Conservation (phyloP, 2,797 vertebrate species). For the Lacerta bilineata region DNA sequence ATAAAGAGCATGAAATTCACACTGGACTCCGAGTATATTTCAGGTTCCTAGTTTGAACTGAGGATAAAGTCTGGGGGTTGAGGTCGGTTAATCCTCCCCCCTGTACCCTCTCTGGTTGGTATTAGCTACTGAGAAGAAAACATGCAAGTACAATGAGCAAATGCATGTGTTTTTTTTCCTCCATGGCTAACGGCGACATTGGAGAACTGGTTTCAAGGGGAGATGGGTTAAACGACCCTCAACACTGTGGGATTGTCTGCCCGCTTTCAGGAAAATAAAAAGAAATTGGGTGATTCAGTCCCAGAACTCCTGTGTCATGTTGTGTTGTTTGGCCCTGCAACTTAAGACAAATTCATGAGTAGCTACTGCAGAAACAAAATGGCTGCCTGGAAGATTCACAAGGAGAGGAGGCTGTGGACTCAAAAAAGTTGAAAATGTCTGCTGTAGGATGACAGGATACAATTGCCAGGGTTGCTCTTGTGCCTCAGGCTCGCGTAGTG, state of each 20-base stretch:
- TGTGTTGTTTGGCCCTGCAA: not conserved
- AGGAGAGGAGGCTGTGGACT: no score
- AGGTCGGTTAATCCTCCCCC: not conserved
- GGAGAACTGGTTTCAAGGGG: not conserved
- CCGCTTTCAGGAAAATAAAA: not conserved
- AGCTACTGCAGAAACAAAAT: not conserved
- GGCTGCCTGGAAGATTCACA: not conserved
- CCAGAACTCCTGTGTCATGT: not conserved
- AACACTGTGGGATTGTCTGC: not conserved
- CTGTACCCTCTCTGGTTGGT: not conserved
- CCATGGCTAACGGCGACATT: no score
- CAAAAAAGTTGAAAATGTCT: no score
- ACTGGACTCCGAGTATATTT: no score
- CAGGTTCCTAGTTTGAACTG: not conserved
- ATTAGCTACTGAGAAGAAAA: not conserved
- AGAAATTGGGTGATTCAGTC: not conserved
- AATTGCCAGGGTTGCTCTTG: not conserved
- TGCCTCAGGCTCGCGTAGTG: not conserved
- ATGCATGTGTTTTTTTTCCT: no score
- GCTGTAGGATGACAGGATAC: not conserved
- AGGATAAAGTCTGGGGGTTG: not conserved
- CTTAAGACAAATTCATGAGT: not conserved
- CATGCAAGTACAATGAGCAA: not conserved
- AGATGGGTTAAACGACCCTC: not conserved
- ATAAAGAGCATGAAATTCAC: no score